Evolutionary conservation across 2,888 invertebrate genomes (phyloP), one percentile per base, ranked within the genome.

Genomic region (Ethmia dodecea): DNA sequence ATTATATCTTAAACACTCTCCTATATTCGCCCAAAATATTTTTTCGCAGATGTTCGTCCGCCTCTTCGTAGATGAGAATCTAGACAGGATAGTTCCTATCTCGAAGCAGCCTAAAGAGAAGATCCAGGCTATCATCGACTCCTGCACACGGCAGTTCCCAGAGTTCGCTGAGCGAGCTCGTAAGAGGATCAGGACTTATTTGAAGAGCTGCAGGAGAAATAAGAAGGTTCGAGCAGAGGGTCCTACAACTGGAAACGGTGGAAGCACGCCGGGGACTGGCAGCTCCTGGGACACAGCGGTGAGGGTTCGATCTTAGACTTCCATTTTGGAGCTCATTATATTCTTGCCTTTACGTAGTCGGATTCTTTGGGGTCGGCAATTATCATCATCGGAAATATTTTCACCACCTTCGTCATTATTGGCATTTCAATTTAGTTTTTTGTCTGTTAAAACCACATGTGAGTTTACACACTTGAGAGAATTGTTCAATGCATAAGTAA

Each of bases 21-120:
- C n/a, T n/a, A n/a, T n/a, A n/a, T n/a, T n/a, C n/a, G n/a, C n/a
- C n/a, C n/a, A n/a, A n/a, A n/a, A n/a, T n/a, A n/a, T n/a, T n/a
- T 1, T n/a, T 22, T 22, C n/a, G 31, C 88, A 98, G 98, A 98
- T 98, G 98, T 98, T 98, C 79, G 97, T 98, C 43, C 92, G 98
- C 26, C 88, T 98, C 41, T 98, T 98, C 81, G 98, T 98, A 42
- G 98, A 98, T 72, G 98, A 98, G 83, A 98, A 98, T 71, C 88
- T 98, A 55, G 98, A 98, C 75, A 91, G 98, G 65, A 96, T 96
- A 88, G 96, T 98, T 38, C 98, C 98, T 38, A 98, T 98, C 63
- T 97, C 97, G 33, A 97, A 98, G 70, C 98, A 98, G 80, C 98
- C 98, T 5, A 98, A 98, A 72, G 98, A 98, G 74, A 98, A 98